Evolutionary conservation across 2,113 vertebrate species (phyloP), one percentile per base, ranked within the genome.

Genomic region (Antennarius striatus): DNA sequence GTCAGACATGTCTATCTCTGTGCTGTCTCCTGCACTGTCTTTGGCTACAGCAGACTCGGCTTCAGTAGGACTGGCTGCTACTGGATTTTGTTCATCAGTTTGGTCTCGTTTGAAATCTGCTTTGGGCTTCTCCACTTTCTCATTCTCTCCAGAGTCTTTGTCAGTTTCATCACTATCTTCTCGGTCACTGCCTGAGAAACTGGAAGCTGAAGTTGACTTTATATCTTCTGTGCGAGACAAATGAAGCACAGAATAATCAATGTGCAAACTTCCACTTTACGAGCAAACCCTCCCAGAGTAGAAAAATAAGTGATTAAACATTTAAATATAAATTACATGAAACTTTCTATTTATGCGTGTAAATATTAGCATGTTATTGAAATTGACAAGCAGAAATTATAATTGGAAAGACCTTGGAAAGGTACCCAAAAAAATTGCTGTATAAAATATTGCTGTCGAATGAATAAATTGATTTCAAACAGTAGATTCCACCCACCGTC

Each of bases 121-220:
- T 69, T 22, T 0, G 0, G 50, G 15, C 43, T 55, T 28, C 16
- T 85, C 76, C 3, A 40, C 57, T 36, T 29, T 8, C 12, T 85
- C 56, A 0, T 79, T 77, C 11, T 75, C 79, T 53, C 7, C 62
- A 49, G 56, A 40, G 51, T 82, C 76, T 71, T 79, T 57, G 13
- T 57, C 48, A 6, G 6, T 56, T 12, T 85, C 45, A 0, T 68
- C 68, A 0, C 89, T 91, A 2, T 91, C 91, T 3, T 91, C 88
- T 15, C 73, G 88, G 50, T 93, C 88, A 62, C 90, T 91, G 13
- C 80, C 84, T 3, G 91, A 90, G 12, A 66, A 92, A 51, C 79
- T 90, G 30, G 79, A 83, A 7, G 79, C 3, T 0, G 92, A 93
- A 5, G 4, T 53, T 71, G 84, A 84, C 47, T 79, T 89, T 32